Evolutionary conservation across 2,888 invertebrate species (phyloP), one percentile per base, ranked within the genome.

Genomic region (Odontothrips loti): DNA sequence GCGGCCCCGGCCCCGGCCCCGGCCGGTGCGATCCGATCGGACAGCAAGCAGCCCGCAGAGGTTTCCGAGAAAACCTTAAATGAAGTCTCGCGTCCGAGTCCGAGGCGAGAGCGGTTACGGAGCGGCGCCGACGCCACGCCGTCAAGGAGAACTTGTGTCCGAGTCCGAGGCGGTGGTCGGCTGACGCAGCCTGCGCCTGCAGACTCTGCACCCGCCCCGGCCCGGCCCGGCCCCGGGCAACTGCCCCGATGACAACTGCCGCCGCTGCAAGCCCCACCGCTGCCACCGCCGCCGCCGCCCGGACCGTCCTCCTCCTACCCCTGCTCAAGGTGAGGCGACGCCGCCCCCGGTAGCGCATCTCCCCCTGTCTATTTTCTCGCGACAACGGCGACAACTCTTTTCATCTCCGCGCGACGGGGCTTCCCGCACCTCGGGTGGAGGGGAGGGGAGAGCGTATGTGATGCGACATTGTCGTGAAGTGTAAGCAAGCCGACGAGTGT

Each of bases 11-110:
- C 34, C 34, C 34, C 34, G n/a, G n/a, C n/a, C n/a, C n/a, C n/a
- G n/a, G n/a, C n/a, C n/a, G 34, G 6, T 43, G 34, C 34, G 3
- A 43, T 43, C 34, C 34, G 34, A 43, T 43, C 34, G 34, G 3
- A 6, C 34, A 6, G 34, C 34, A 2, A 43, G 34, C 34, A 2
- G 34, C 34, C 34, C 34, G 34, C 34, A 43, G 34, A 27, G 27
- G 27, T 75, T 75, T 75, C 68, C 68, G 68, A 75, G 68, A 75
- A 75, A 23, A 75, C 68, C 68, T 75, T 75, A 75, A 75, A 75
- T 75, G 68, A 75, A 75, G 68, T 75, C 68, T 75, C 23, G 68
- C 68, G 68, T 75, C 23, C 68, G 68, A 12, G 68, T 75, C 23
- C 68, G 68, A 12, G 23, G 68, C 68, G 68, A 27, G 27, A 23